Percentiles rank a stretch among this genome's conserved stretches.
These are phyloP conservation scores for Drosophila pectinifera DNA, from an alignment of 1,140 invertebrate genomes.

Conservation along the genomic window DNA sequence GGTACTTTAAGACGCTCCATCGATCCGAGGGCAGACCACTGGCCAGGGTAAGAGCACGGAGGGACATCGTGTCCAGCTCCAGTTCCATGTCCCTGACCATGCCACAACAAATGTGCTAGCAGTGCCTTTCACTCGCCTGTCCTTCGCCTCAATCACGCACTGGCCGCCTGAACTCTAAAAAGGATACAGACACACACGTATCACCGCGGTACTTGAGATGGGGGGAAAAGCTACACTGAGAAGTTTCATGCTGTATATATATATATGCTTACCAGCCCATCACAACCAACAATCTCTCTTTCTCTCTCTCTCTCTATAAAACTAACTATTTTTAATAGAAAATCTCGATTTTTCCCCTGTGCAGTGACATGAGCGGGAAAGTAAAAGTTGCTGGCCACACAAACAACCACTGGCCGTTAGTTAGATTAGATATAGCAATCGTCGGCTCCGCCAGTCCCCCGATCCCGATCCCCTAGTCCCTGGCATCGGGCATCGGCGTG, in stretches of 20 bases:
- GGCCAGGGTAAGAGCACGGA: constrained; percentile 2
- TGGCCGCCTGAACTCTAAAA: constrained; percentile 67
- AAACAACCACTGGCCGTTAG: constrained; percentile 5
- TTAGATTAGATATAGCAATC: constrained; percentile 32
- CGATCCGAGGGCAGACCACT: constrained; percentile 74
- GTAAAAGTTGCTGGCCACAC: constrained; percentile 33
- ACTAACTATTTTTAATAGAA: neutral
- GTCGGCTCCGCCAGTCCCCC: neutral
- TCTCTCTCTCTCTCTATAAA: too few relatives aligned
- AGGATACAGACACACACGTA: constrained; percentile 21
- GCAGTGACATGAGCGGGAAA: constrained; percentile 22
- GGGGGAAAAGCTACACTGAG: constrained; percentile 40
- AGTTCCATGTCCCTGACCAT: constrained; percentile 45
- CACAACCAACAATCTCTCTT: too few relatives aligned
- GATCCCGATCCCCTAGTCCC: neutral
- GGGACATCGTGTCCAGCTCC: constrained; percentile 50
- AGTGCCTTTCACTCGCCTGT: constrained; percentile 50
- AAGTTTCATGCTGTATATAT: too few relatives aligned
- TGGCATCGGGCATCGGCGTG: neutral
- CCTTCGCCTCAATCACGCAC: constrained; percentile 74
- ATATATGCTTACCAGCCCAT: too few relatives aligned
- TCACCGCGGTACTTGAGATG: constrained; percentile 5
- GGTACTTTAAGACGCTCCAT: constrained; percentile 51
- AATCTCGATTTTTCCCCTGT: constrained; percentile 4
- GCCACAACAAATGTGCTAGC: constrained; percentile 63